A percentile compares a stretch with the other conserved stretches of the same genome.
These are phyloP conservation scores for Sebastolobus altivelis DNA, from an alignment of 2,797 vertebrate genomes.

Conservation along the genomic window DNA sequence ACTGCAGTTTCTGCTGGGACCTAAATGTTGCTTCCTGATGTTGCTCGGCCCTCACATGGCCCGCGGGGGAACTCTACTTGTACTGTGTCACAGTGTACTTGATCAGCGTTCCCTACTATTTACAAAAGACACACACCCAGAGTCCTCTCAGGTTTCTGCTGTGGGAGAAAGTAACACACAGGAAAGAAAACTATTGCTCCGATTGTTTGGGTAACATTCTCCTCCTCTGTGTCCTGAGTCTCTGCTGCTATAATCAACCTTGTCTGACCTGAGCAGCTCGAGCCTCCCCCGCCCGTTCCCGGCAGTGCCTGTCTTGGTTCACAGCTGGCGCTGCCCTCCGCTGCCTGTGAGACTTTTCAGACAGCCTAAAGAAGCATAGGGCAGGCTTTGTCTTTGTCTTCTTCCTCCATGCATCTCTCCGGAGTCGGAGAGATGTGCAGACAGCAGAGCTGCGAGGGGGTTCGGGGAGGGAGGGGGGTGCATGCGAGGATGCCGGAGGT, in stretches of 20 bases:
- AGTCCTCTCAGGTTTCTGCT: conserved; percentile 39
- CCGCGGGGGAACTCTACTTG: conserved; percentile 13
- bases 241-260: conserved; percentile 47
- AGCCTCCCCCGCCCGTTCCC: conserved; percentile 18
- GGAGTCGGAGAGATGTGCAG: conserved; percentile 59
- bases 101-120: conserved; percentile 29
- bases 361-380: conserved; percentile 53
- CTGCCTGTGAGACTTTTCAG: conserved; percentile 39
- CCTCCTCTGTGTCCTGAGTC: conserved; percentile 30
- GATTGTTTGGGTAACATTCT: conserved; percentile 42
- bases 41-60: conserved; percentile 10
- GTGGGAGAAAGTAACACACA: conserved; percentile 32
- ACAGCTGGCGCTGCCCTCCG: conserved; percentile 36
- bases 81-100: conserved; percentile 21
- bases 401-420: conserved; percentile 49
- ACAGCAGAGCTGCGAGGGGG: conserved; percentile 55
- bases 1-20: conserved; percentile 19
- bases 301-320: conserved; percentile 43
- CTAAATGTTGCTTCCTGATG: conserved; percentile 25
- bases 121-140: conserved; percentile 35
- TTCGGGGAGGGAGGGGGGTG: conserved; percentile 11
- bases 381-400: conserved; percentile 55
- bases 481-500: conserved; percentile 47
- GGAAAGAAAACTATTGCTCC: conserved; percentile 27
- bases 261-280: conserved; percentile 58